These are phyloP conservation scores for Leiothrix lutea DNA, from an alignment of 2,113 vertebrate species.

Conservation along the genomic window DNA sequence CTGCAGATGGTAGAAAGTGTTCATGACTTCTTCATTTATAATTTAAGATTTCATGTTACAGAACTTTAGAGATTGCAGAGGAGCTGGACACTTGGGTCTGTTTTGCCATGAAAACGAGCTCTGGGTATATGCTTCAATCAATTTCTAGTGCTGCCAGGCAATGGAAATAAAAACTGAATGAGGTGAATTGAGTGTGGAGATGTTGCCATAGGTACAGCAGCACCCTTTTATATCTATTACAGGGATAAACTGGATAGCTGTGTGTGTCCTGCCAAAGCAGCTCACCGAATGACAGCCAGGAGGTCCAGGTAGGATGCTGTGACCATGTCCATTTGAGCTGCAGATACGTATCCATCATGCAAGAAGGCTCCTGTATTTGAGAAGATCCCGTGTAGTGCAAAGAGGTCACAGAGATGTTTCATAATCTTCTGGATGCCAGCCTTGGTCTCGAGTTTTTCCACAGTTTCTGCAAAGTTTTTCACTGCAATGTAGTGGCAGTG, in stretches of 20 bases:
- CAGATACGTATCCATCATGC: slow-evolving; percentile 68
- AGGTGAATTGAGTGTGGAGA: neutral
- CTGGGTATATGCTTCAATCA: neutral
- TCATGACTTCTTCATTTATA: neutral
- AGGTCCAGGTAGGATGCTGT: slow-evolving; percentile 72
- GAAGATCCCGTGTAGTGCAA: slow-evolving; percentile 73
- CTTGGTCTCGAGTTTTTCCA: slow-evolving; percentile 56
- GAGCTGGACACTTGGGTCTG: neutral
- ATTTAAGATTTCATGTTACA: neutral
- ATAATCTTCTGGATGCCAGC: slow-evolving; percentile 69
- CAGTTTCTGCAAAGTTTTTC: slow-evolving; percentile 66
- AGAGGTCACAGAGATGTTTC: slow-evolving; percentile 76
- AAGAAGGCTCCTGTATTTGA: slow-evolving; percentile 67
- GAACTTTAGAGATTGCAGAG: neutral
- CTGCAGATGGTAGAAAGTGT: neutral
- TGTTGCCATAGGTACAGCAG: slow-evolving; percentile 26
- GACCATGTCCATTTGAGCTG: slow-evolving; percentile 69
- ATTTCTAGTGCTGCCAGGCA: slow-evolving; percentile 8
- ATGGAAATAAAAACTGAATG: neutral
- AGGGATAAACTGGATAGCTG: neutral
- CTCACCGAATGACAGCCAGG: slow-evolving; percentile 75
- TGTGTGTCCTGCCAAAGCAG: neutral
- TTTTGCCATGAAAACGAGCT: neutral
- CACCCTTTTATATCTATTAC: neutral
- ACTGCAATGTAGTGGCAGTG: slow-evolving; percentile 75